Base-by-base conservation (phyloP, 1,140 invertebrate genomes). In the Drosophila arizonae region DNA sequence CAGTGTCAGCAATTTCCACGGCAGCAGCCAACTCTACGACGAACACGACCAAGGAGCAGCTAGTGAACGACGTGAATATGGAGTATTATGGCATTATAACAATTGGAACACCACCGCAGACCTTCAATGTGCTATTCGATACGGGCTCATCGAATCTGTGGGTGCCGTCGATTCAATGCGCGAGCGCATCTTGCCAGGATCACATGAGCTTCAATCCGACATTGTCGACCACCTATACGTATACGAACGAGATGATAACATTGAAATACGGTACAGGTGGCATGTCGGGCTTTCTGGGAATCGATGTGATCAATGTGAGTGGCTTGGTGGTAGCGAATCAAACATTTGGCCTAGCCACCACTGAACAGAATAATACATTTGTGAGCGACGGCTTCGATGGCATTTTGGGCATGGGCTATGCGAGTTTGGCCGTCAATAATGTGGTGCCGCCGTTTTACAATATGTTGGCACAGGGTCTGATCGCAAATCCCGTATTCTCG, bases 81-180 rank as follows among this genome's bases (percentile, higher is more conserved):
- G 98, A 99, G 92, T 99, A 99, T 92, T 99, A 97, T 93, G 99
- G 99, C 9, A 94, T 93, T 1, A 99, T 99, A 75, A 92, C 93
- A 0, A 98, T 99, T 92, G 99, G 99, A 63, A 96, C 94, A 67
- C 99, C 99, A 10, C 95, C 96, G 26, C 98, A 99, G 93, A 92
- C 92, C 0, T 99, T 99, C 92, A 96, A 95, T 80, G 98, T 99
- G 50, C 95, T 99, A 54, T 99, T 99, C 93, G 99, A 99, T 92
- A 98, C 98, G 15, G 99, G 99, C 54, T 99, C 98, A 4, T 98
- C 98, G n/a, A 99, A 99, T 92, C 93, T 99, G 36, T 99, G 99
- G 99, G 95, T 99, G 66, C 98, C 99, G 11, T 99, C 98, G 0
- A 98, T 97, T 92, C 95, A 97, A 90, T 99, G 98, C 91, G 13